Percentiles rank a stretch among this genome's conserved stretches.
phyloP scores from a whole-genome alignment of 2,888 invertebrate genomes.

The Bellardia pandia region DNA sequence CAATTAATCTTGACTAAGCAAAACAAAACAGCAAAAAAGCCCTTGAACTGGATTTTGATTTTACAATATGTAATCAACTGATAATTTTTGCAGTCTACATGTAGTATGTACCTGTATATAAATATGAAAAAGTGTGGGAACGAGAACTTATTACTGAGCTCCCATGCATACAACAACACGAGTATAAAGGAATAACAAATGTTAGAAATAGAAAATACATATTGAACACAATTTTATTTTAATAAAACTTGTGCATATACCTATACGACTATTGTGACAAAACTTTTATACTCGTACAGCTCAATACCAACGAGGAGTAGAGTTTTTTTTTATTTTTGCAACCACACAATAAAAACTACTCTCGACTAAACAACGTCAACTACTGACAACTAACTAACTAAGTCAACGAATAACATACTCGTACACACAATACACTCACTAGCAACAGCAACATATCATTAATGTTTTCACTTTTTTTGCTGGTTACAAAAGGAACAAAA shows the following conservation, averaged over 20 bases:
- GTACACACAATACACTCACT: not conserved
- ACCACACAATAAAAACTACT: not conserved
- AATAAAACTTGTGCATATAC: not conserved
- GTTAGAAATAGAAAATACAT: not conserved
- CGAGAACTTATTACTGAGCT: slow-evolving; percentile 34
- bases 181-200: not conserved
- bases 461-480: slow-evolving; percentile 65
- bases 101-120: too few relatives aligned
- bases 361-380: slow-evolving; percentile 12
- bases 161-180: slow-evolving; percentile 15
- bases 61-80: slow-evolving; percentile 47
- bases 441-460: slow-evolving; percentile 41
- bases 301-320: not conserved
- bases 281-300: not conserved
- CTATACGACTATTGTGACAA: slow-evolving; percentile 1
- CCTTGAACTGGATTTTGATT: slow-evolving; percentile 62
- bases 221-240: not conserved
- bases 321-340: slow-evolving; percentile 13
- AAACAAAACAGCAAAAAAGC: slow-evolving; percentile 35
- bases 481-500: not conserved
- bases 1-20: slow-evolving; percentile 54
- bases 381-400: slow-evolving; percentile 11
- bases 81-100: slow-evolving; percentile 27
- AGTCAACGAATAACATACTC: not conserved
- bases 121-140: not conserved